A percentile compares a stretch with the other conserved stretches of the same genome.
phyloP scores from a whole-genome alignment of 64 coral and sea anemone species.

The Actinia tenebrosa region DNA sequence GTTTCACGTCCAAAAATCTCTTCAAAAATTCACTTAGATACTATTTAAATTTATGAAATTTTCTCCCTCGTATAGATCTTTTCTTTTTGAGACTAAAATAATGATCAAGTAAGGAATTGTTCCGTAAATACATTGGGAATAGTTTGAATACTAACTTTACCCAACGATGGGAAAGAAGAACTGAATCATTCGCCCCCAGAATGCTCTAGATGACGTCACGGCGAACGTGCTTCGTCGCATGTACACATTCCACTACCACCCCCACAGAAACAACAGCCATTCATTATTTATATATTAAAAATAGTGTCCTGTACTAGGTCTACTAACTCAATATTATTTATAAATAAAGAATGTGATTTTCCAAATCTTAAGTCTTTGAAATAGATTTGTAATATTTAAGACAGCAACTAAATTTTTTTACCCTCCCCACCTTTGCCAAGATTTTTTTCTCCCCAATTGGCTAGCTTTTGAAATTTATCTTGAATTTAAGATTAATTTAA shows the following conservation, averaged over 20 bases:
- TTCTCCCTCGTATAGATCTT: conserved; percentile 98
- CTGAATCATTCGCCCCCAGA: conserved; percentile 24
- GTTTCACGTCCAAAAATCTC: conserved; percentile 7
- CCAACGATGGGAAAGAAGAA: conserved; percentile 93
- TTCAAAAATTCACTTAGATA: conserved; percentile 7
- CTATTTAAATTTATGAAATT: conserved; percentile 73
- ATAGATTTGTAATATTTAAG: too few relatives aligned
- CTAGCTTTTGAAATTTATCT: too few relatives aligned
- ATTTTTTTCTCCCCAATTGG: too few relatives aligned
- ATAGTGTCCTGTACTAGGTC: too few relatives aligned
- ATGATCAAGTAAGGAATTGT: conserved; percentile 52
- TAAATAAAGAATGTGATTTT: too few relatives aligned
- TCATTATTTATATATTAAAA: too few relatives aligned
- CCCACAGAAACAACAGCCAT: background rate
- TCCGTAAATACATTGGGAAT: conserved; percentile 89
- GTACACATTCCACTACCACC: background rate
- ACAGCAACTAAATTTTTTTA: too few relatives aligned
- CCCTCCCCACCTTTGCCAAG: too few relatives aligned
- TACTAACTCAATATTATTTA: too few relatives aligned
- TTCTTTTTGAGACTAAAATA: conserved; percentile 77
- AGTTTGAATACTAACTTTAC: conserved; percentile 47
- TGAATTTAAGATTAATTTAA: too few relatives aligned
- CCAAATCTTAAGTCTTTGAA: too few relatives aligned
- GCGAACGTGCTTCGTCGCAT: conserved; percentile 18
- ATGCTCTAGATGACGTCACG: conserved; percentile 75